Evolutionary conservation across 2,888 invertebrate species (phyloP), one percentile per base, ranked within the genome.

Genomic region (Oscheius sp.): DNA sequence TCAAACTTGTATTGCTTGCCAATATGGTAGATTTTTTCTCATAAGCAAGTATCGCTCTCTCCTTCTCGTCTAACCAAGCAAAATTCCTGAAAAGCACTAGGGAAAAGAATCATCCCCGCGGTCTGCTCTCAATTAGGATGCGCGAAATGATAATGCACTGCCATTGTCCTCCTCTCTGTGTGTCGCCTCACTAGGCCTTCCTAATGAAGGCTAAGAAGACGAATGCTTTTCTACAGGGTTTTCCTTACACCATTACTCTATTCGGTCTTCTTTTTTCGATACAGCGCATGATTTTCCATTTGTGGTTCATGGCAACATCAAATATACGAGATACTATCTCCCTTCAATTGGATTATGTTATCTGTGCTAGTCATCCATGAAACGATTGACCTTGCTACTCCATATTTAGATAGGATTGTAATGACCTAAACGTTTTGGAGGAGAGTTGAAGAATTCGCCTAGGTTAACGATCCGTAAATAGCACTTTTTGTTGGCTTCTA

Each of bases 131-230:
- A 69, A 69, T 69, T 69, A 69, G 69, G 56, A 69, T 69, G 69
- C 69, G 69, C 56, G 52, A 53, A 69, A 69, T 69, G 69, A 69
- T 69, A 69, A 69, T 69, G 69, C 69, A 69, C 69, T 69, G 69
- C 69, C 43, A 69, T 69, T 69, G 69, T 69, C 55, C 69, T 49
- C 27, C 18, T 55, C 55, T 55, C 43, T 59, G 27, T 25, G 16
- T 61, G 41, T 9, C 61, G 41, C 61, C 41, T 13, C 43, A 2
- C 55, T 21, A 55, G 55, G 43, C n/a, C n/a, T 61, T 61, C 61
- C 61, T 61, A 61, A 61, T 61, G 61, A 61, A 61, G 35, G 35
- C 61, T 12, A 45, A 55, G 55, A 23, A 21, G 55, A 55, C 25
- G 55, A 55, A 25, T 49, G 3, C 49, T 49, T 49, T 49, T 13